A percentile compares a stretch with the other conserved stretches of the same genome.
Evolutionary conservation across 2,888 invertebrate genomes (phyloP).

Genomic region (Helobdella robusta): DNA sequence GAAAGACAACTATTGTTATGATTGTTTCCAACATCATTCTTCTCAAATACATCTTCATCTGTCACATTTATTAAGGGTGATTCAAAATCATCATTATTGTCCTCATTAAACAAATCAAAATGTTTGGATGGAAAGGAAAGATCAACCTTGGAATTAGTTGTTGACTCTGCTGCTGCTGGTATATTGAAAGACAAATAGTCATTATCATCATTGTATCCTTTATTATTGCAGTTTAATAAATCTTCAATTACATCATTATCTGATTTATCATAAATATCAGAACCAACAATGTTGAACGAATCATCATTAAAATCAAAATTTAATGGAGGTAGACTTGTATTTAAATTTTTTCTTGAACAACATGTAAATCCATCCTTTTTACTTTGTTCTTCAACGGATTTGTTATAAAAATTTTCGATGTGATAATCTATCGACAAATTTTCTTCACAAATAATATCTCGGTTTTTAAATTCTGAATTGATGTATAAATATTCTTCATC

Average conservation of each 20-base stretch:
- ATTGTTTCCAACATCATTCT: neutral
- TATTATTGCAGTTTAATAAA: no score
- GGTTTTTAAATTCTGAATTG: neutral
- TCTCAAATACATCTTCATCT: neutral
- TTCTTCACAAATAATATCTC: neutral
- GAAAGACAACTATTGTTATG: neutral
- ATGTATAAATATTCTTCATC: constrained; percentile 5
- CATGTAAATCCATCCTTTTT: no score
- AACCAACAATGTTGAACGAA: no score
- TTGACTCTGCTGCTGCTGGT: no score
- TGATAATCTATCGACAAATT: neutral
- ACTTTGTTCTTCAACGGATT: neutral
- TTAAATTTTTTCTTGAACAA: no score
- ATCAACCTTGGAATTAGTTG: neutral
- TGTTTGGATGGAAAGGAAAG: neutral
- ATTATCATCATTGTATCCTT: no score
- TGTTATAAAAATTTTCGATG: neutral
- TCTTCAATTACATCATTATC: no score
- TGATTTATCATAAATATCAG: no score
- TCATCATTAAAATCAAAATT: no score
- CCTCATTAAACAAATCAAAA: constrained; percentile 11
- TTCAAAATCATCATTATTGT: neutral
- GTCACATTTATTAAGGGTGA: neutral
- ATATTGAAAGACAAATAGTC: no score
- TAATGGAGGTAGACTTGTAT: no score